Evolutionary conservation across 2,888 invertebrate species (phyloP).

Genomic region (Protonemura montana): DNA sequence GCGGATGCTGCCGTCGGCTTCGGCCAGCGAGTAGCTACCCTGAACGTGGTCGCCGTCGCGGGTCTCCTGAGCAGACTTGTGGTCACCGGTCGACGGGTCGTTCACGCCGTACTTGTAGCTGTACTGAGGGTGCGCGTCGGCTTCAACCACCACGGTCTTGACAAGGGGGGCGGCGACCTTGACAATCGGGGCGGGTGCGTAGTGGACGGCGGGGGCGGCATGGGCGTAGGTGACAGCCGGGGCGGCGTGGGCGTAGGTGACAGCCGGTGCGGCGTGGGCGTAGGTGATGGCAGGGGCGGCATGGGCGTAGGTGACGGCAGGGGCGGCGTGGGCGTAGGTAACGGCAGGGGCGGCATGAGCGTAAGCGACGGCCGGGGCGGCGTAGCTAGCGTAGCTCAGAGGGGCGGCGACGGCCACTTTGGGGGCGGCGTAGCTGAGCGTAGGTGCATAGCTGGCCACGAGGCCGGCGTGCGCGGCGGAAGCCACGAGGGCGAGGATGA

Average conservation of each 20-base stretch:
- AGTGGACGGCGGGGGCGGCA: slow-evolving; percentile 29
- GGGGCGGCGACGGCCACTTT: slow-evolving; percentile 56
- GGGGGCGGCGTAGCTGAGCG: slow-evolving; percentile 51
- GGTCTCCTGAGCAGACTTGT: slow-evolving; percentile 38
- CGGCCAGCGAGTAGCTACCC: slow-evolving; percentile 37
- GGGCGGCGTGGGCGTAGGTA: slow-evolving; percentile 53
- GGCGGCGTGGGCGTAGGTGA: slow-evolving; percentile 39
- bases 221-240: slow-evolving; percentile 25
- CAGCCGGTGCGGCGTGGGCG: slow-evolving; percentile 52
- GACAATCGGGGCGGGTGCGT: slow-evolving; percentile 51
- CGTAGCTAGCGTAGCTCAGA: slow-evolving; percentile 54
- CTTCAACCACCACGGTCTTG: slow-evolving; percentile 50
- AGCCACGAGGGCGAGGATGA: slow-evolving; percentile 67
- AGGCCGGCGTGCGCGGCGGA: slow-evolving; percentile 69
- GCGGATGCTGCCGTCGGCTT: slow-evolving; percentile 41
- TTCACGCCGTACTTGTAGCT: slow-evolving; percentile 42
- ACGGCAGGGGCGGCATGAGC: slow-evolving; percentile 60
- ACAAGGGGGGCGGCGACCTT: slow-evolving; percentile 49
- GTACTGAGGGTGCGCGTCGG: slow-evolving; percentile 26
- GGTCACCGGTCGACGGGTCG: slow-evolving; percentile 42
- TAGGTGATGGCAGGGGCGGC: slow-evolving; percentile 49
- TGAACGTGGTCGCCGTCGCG: slow-evolving; percentile 42
- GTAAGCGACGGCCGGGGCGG: slow-evolving; percentile 56
- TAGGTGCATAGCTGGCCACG: slow-evolving; percentile 53
- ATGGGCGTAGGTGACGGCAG: slow-evolving; percentile 53